Percentiles rank a stretch among this genome's conserved stretches.
Conservation (phyloP, 2,113 vertebrate species). For the Oryzias celebensis region DNA sequence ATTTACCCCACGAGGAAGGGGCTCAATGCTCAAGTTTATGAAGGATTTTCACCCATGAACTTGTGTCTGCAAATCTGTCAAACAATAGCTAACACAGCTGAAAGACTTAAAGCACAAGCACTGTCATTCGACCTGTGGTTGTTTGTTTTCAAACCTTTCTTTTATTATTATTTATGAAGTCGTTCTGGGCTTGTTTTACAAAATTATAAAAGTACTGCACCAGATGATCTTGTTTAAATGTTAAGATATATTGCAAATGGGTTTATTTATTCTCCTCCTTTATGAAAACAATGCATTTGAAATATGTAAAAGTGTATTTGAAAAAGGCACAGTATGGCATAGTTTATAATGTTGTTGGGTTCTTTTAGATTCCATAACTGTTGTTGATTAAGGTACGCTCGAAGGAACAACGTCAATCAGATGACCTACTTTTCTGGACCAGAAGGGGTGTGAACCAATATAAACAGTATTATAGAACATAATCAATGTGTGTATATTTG, state of each 20-base stretch:
- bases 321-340: slow-evolving; percentile 77
- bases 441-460: slow-evolving; percentile 75
- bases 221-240: slow-evolving; percentile 75
- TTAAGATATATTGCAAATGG: slow-evolving; percentile 71
- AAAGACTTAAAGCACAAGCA: slow-evolving; percentile 77
- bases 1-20: slow-evolving; percentile 23
- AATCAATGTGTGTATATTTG: slow-evolving; percentile 80
- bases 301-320: slow-evolving; percentile 72
- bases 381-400: slow-evolving; percentile 73
- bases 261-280: slow-evolving; percentile 76
- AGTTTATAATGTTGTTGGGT: slow-evolving; percentile 79
- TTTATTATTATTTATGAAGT: slow-evolving; percentile 67
- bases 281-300: slow-evolving; percentile 72
- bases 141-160: slow-evolving; percentile 21
- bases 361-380: slow-evolving; percentile 80
- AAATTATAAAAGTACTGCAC: slow-evolving; percentile 69
- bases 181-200: slow-evolving; percentile 67
- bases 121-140: slow-evolving; percentile 62
- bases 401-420: slow-evolving; percentile 76
- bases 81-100: slow-evolving; percentile 73
- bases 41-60: slow-evolving; percentile 54
- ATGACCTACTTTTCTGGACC: slow-evolving; percentile 77
- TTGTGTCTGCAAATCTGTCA: slow-evolving; percentile 63
- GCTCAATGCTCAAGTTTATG: slow-evolving; percentile 41
- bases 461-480: slow-evolving; percentile 79